Base-by-base conservation (phyloP, 2,113 vertebrate genomes). In the Cryptotis parvus region DNA sequence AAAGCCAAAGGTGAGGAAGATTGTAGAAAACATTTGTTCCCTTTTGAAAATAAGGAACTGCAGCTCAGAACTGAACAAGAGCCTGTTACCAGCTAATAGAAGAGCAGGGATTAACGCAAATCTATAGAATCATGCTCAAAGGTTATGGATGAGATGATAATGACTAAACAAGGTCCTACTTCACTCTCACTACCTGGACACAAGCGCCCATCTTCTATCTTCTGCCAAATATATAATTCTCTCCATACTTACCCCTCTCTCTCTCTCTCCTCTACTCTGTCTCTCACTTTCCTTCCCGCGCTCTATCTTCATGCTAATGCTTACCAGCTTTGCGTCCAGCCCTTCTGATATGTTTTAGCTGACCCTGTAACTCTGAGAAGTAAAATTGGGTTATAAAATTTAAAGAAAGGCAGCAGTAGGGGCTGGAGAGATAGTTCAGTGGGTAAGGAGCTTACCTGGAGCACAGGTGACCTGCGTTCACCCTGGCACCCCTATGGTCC, bases 31-130 rank as follows among this genome's bases (percentile, higher is more conserved):
- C 41, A 24, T 74, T 83, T 41, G 37, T 27, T 35, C 12, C 66
- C 70, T 87, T 91, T 84, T 93, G 72, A 85, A 91, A 61, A 77
- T 3, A n/a, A n/a, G n/a, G 49, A 81, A 41, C 0, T 66, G n/a
- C 69, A 78, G 33, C 43, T 35, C 73, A 69, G 61, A 93, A 69
- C 18, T 73, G 58, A 83, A 31, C 27, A 69, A 89, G 70, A 49
- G 11, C 63, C 80, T 75, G n/a, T 45, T 49, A 37, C 8, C 26
- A 61, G 55, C 18, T 78, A 31, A 29, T 3, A n/a, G 69, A 61
- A 84, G 45, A 89, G 39, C 39, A 76, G 63, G 9, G 39, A 41
- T 74, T 79, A 37, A 52, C 83, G 41, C 29, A 6, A 5, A 69
- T 72, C 6, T 35, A 41, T 24, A 68, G n/a, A 7, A 27, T 43